Percentiles rank a stretch among this genome's conserved stretches.
Conservation (phyloP, 2,113 vertebrate genomes). For the Trichomycterus rosablanca region DNA sequence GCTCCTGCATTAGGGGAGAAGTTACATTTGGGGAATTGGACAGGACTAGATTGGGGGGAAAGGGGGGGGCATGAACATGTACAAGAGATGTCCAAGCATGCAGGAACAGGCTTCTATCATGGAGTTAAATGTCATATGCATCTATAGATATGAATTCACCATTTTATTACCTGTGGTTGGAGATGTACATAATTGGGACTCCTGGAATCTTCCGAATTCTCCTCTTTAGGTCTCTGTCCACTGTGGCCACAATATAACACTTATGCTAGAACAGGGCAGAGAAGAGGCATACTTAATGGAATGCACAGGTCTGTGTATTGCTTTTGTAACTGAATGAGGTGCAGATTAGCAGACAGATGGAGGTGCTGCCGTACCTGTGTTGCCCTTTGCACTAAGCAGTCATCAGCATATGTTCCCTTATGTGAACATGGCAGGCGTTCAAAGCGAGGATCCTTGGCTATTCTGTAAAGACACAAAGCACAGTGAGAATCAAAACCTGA, state of each 20-base stretch:
- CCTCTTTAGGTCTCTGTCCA: conserved; percentile 93
- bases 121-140: too few relatives aligned
- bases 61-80: too few relatives aligned
- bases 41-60: too few relatives aligned
- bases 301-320: background rate
- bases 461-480: conserved; percentile 63
- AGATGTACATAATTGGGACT: conserved; percentile 98
- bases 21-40: too few relatives aligned
- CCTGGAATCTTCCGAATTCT: conserved; percentile 95
- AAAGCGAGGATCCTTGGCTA: conserved; percentile 93
- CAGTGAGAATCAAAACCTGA: background rate
- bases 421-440: conserved; percentile 90
- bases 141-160: too few relatives aligned
- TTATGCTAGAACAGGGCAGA: conserved; percentile 76
- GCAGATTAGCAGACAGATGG: background rate
- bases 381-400: conserved; percentile 94
- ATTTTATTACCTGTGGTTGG: conserved; percentile 93
- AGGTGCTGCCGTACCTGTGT: conserved; percentile 78
- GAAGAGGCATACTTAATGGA: background rate
- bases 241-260: conserved; percentile 96
- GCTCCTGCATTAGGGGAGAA: too few relatives aligned
- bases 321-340: background rate
- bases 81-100: too few relatives aligned
- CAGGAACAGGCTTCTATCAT: too few relatives aligned
- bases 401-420: conserved; percentile 95